Evolutionary conservation across 2,797 vertebrate genomes (phyloP).

Genomic region (Sylvilagus floridanus): DNA sequence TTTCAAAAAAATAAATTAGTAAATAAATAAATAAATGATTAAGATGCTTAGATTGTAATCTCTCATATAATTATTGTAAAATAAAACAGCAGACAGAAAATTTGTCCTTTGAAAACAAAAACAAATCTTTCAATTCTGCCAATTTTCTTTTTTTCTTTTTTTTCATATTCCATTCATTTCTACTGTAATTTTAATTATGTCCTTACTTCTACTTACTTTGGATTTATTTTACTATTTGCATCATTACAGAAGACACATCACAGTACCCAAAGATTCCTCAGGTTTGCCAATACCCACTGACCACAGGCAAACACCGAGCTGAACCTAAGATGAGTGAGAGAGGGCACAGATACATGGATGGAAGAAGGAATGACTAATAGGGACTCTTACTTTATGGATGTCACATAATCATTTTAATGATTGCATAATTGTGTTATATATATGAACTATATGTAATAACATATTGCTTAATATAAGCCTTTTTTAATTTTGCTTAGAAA

Average conservation of each 20-base stretch:
- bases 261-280: background rate
- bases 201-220: too few relatives aligned
- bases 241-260: background rate
- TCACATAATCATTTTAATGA: background rate
- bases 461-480: background rate
- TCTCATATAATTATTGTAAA: too few relatives aligned
- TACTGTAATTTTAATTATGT: too few relatives aligned
- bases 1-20: too few relatives aligned
- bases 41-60: too few relatives aligned
- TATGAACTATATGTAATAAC: background rate
- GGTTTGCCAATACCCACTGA: background rate
- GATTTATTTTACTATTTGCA: background rate
- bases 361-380: background rate
- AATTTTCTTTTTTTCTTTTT: too few relatives aligned
- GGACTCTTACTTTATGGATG: background rate
- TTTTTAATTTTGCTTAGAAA: background rate
- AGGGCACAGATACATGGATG: background rate
- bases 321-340: background rate
- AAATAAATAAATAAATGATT: too few relatives aligned
- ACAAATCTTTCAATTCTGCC: too few relatives aligned
- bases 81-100: too few relatives aligned
- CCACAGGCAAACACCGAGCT: background rate
- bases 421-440: background rate
- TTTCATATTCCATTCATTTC: too few relatives aligned
- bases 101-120: too few relatives aligned